A percentile compares a stretch with the other conserved stretches of the same genome.
phyloP scores from a whole-genome alignment of 2,888 invertebrate species.

The Carterocephalus palaemon region DNA sequence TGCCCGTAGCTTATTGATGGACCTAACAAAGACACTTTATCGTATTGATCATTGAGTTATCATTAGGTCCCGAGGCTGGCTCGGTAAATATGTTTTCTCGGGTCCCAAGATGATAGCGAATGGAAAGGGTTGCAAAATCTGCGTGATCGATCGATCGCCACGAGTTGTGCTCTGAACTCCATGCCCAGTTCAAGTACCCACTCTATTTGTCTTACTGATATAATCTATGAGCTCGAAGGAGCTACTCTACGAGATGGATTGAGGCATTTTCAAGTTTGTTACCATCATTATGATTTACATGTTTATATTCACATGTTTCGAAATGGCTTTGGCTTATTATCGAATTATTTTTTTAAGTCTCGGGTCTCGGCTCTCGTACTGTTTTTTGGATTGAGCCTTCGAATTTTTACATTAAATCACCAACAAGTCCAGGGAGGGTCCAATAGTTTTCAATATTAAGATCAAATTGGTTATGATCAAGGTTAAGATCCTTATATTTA shows the following conservation, averaged over 20 bases:
- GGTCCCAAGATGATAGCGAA: conserved; percentile 22
- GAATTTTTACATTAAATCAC: no score
- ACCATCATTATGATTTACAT: conserved; percentile 19
- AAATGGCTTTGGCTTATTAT: no score
- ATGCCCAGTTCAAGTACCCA: conserved; percentile 20
- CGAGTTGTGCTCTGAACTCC: conserved; percentile 18
- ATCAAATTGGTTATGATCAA: no score
- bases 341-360: no score
- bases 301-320: conserved; percentile 4
- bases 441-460: no score
- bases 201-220: conserved; percentile 26
- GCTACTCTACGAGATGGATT: conserved; percentile 10
- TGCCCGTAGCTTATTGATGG: conserved; percentile 6
- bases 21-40: conserved; percentile 18
- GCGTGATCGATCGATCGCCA: conserved; percentile 23
- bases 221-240: conserved; percentile 17
- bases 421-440: no score
- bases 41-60: conserved; percentile 23
- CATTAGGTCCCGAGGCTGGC: conserved; percentile 20
- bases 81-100: conserved; percentile 22
- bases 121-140: conserved; percentile 24
- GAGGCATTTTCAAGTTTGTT: conserved; percentile 22
- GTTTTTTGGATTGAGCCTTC: no score
- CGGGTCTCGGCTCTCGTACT: no score
- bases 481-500: no score